Evolutionary conservation across 2,797 vertebrate species (phyloP), one percentile per base, ranked within the genome.

Genomic region (Trematocara caparti): DNA sequence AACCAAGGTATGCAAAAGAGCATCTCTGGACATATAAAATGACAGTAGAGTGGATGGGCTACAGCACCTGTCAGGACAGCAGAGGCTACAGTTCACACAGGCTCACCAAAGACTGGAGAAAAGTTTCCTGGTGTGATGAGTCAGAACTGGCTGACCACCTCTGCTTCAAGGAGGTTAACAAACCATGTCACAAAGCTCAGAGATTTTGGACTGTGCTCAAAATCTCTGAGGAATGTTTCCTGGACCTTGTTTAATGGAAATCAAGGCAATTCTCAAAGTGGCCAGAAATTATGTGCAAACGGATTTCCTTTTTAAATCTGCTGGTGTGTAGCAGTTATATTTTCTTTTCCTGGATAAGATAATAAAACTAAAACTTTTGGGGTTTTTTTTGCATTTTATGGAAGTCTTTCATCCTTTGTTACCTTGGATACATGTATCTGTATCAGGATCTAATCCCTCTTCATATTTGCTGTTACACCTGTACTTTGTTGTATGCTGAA

Each of bases 361-460:
- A 15, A 14, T 43, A 27, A 66, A 66, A 27, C 2, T 17, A 43
- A 69, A 45, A 27, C 13, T 15, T 17, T 69, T 6, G 27, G 14
- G 8, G 0, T 0, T 10, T 69, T 27, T 43, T 27, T 43, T 24
- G 8, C 64, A 69, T 43, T 24, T 27, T 4, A 24, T 43, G 38
- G 62, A 45, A 71, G 49, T 51, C 19, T 51, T 51, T 21, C 49
- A 51, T 57, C 8, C 9, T 27, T 30, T 36, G 4, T 21, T 10
- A 38, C 34, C 48, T 48, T 74, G 8, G n/a, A 13, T 53, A 24
- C 49, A 27, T 38, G 24, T 19, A 43, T 55, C 10, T 1, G 2
- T 36, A 21, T 38, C 24, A 47, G 21, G 43, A 77, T 66, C 24
- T 15, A 27, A 34, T 66, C n/a, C 40, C 8, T 48, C 19, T 21